Base-by-base conservation (phyloP, 92 coral and sea anemone species). In the Chrysogorgia sp. region DNA sequence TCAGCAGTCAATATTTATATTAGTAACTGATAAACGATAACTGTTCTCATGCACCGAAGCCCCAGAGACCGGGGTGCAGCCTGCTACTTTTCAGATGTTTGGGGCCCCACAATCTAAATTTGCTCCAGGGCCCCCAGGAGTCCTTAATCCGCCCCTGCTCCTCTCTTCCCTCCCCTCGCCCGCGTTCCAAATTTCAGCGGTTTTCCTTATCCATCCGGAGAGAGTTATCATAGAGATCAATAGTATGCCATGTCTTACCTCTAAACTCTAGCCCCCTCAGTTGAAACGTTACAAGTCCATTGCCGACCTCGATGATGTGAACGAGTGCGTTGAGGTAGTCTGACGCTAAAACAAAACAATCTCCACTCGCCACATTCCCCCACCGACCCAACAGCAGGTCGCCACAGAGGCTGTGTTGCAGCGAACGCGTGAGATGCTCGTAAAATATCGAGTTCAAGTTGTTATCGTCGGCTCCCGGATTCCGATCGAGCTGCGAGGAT, bases 341-440 rank as follows among this genome's bases (percentile, higher is more conserved):
- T 37, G 98, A 94, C 13, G 98, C 98, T 60, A 94, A 77, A 34
- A 94, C 97, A 80, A 94, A 94, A 63, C 98, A 94, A 81, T 94
- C 98, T 14, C 98, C 98, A 8, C 97, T 91, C 55, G 90, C 84
- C 53, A 91, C 92, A 71, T 97, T 97, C n/a, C 98, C 97, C 98
- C 98, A 93, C 55, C 98, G 98, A 41, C 96, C 97, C 89, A 93
- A 63, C 92, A 91, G 86, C 32, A 93, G 83, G 85, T 93, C 98
- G 23, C 97, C 97, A 75, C 98, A 94, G 71, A 94, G 80, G 60
- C 96, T 90, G 87, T 93, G 98, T 80, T 93, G 98, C 30, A 93
- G 77, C 0, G 98, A 93, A 32, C 98, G 91, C 4, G 98, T 93
- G 62, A 93, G 74, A 68, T 93, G 98, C 69, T 93, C 98, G 89